Base-by-base conservation (phyloP, 1,140 invertebrate species). In the Eciton burchellii region DNA sequence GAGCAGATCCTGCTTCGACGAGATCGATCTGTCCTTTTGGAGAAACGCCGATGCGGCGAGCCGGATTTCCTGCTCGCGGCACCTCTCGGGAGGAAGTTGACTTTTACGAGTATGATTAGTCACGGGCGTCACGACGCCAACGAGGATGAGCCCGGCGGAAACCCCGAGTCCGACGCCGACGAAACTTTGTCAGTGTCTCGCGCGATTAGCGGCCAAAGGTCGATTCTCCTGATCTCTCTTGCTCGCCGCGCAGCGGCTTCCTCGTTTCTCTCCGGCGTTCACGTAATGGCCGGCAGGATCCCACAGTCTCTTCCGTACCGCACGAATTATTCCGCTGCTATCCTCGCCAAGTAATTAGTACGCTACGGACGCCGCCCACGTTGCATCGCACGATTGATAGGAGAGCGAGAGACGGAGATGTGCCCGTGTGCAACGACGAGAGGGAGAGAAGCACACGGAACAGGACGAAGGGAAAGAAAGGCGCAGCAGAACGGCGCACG, bases 311-410 rank as follows among this genome's bases (percentile, higher is more conserved):
- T 65, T 81, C 35, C 65, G 65, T 41, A 56, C 24, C 62, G 83
- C 83, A 86, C 83, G 85, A 90, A 90, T 90, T 90, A 89, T 90
- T 89, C 66, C 76, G 63, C 76, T 76, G 70, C 86, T 88, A 89
- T 90, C 89, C 86, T 73, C 56, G 49, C 77, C 77, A 82, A 81
- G 84, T 88, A 91, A 92, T 92, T 92, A 92, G 90, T 89, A 86
- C 88, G 65, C 77, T 65, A 82, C 85, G 86, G 87, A 84, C 90
- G 87, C 89, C 91, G 88, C 90, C 90, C 91, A 91, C 90, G 90
- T 89, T 84, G 89, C 85, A 88, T 89, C 83, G 89, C 70, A 89
- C 91, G 91, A 92, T 92, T 92, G 91, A 92, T 92, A 91, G 90
- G 73, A 81, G 72, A 77, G 66, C 59, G 77, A 54, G 29, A 26